phyloP scores from a whole-genome alignment of 2,113 vertebrate species.

The Erpornis zantholeuca region DNA sequence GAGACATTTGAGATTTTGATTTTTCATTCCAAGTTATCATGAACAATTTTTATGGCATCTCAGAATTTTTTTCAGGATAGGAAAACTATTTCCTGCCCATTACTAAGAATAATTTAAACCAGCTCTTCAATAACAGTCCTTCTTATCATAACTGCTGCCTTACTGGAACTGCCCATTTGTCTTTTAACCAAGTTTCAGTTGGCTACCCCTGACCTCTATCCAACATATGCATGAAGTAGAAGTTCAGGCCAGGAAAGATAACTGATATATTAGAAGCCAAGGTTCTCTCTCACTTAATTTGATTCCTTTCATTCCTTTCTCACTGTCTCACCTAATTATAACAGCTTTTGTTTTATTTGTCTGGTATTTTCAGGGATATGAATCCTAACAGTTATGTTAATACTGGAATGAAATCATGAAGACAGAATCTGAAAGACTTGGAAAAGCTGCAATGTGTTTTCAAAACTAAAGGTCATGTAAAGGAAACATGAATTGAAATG shows the following conservation, averaged over 20 bases:
- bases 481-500: neutral
- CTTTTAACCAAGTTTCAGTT: neutral
- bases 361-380: slow-evolving; percentile 60
- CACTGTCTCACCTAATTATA: slow-evolving; percentile 1
- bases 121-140: neutral
- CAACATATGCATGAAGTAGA: neutral
- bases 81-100: neutral
- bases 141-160: neutral
- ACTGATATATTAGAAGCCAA: neutral
- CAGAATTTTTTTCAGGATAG: neutral
- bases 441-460: neutral
- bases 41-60: neutral
- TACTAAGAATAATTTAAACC: neutral
- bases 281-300: neutral
- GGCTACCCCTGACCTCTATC: neutral
- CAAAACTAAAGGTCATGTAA: neutral
- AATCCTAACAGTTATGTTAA: neutral
- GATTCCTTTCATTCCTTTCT: neutral
- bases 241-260: neutral
- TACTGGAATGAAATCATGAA: slow-evolving; percentile 2
- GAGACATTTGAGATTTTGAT: neutral
- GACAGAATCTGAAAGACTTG: slow-evolving; percentile 31
- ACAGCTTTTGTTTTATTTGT: slow-evolving; percentile 15
- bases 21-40: neutral
- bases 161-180: neutral